Conservation (phyloP, 2,113 vertebrate species). For the Mormyrus lacerda region DNA sequence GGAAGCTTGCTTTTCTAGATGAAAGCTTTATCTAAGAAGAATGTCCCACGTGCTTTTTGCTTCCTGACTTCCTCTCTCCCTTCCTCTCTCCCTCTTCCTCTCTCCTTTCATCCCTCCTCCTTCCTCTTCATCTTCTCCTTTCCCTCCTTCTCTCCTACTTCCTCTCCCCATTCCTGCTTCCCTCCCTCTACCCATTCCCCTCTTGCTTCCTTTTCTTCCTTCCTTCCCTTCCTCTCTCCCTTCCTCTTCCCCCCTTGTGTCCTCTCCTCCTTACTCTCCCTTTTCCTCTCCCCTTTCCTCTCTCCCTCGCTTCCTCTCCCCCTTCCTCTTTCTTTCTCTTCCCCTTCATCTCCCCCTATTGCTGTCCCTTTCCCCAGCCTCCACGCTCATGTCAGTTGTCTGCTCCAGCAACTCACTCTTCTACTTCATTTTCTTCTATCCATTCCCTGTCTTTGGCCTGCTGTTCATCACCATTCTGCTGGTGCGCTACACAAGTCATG, state of each 20-base stretch:
- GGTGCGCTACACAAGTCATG: slow-evolving; percentile 84
- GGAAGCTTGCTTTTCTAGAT: not conserved
- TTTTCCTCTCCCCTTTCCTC: not conserved
- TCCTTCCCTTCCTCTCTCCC: not conserved
- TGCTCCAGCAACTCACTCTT: slow-evolving; percentile 90
- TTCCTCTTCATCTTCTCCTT: slow-evolving; percentile 39
- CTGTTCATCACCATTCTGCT: slow-evolving; percentile 89
- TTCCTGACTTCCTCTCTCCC: not conserved
- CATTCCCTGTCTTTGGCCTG: slow-evolving; percentile 92
- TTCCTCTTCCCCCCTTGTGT: not conserved
- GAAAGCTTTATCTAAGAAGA: not conserved
- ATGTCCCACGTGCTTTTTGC: not conserved
- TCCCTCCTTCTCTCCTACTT: slow-evolving; percentile 31
- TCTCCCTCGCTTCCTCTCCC: not conserved
- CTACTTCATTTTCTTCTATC: slow-evolving; percentile 98
- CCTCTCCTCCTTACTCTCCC: not conserved
- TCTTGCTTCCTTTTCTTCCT: slow-evolving; percentile 57
- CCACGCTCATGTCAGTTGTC: slow-evolving; percentile 81
- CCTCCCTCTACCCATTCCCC: slow-evolving; percentile 10
- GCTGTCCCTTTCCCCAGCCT: slow-evolving; percentile 53
- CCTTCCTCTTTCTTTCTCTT: not conserved
- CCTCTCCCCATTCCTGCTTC: not conserved
- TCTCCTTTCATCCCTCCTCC: not conserved
- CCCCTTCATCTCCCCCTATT: not conserved
- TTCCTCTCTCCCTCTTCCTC: not conserved